Evolutionary conservation across 2,888 invertebrate species (phyloP), one percentile per base, ranked within the genome.

Genomic region (Morinoia aosen): DNA sequence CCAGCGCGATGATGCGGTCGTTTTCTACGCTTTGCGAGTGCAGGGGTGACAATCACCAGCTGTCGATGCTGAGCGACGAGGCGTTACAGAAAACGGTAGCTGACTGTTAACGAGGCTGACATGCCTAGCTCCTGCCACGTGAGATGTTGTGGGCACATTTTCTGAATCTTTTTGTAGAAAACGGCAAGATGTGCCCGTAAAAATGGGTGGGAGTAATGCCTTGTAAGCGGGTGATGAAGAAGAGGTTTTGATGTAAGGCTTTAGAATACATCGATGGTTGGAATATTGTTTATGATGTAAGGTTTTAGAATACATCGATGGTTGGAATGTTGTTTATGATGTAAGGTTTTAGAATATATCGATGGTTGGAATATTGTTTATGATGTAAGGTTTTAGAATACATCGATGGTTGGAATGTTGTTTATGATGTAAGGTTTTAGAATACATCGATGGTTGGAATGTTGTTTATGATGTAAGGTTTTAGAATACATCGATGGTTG

Each of bases 11-110:
- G 33, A 33, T 57, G 8, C 40, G 33, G n/a, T 93, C 93, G 93
- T 93, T 93, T 93, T 93, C 93, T 93, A 93, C 57, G 93, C 33
- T 0, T 58, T 57, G 33, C 93, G 12, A 93, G 8, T 93, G 93
- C 25, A 93, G 93, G 93, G 93, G 93, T 93, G 93, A 93, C 93
- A 93, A 93, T 93, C 56, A 93, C n/a, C 90, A 48, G 93, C 12
- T 93, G 93, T 58, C 93, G 57, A 93, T 57, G 57, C 57, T 93
- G n/a, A 93, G 93, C 56, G 19, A 93, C 57, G 93, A 93, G 25
- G 56, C 58, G 33, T 33, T 33, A 93, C 48, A 93, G 93, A 93
- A 93, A 93, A 93, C 93, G 93, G 93, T 93, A 93, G 93, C 93
- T 19, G 25, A 33, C 0, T 33, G 57, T 33, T 93, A 48, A 90